These are phyloP conservation scores for Scylla paramamosain DNA, from an alignment of 1,140 invertebrate genomes.

Conservation along the genomic window DNA sequence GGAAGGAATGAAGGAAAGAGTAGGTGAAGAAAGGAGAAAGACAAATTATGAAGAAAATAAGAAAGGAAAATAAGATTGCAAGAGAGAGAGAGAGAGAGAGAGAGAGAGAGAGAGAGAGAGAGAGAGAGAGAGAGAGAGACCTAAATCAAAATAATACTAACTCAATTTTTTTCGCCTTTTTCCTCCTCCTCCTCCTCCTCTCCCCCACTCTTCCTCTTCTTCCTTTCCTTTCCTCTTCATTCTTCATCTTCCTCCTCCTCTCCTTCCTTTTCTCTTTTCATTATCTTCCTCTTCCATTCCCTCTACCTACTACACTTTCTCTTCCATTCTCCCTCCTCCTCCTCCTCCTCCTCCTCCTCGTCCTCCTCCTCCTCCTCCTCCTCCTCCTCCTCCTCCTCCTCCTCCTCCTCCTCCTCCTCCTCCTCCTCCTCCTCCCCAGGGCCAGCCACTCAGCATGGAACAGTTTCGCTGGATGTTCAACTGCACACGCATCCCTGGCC, in stretches of 20 bases:
- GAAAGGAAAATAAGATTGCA: background rate
- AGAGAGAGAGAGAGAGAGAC: conserved; percentile 45
- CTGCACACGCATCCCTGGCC: conserved; percentile 95
- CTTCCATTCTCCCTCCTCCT: too few relatives aligned
- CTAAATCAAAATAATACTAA: background rate
- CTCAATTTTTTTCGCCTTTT: background rate
- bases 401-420: background rate
- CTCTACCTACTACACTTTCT: too few relatives aligned
- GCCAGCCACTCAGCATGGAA: conserved; percentile 69
- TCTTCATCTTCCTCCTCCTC: too few relatives aligned
- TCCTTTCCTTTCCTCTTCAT: too few relatives aligned
- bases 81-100: conserved; percentile 49
- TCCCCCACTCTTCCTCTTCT: too few relatives aligned
- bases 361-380: conserved; percentile 15
- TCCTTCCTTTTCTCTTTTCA: too few relatives aligned
- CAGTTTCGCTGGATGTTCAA: conserved; percentile 99
- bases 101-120: background rate
- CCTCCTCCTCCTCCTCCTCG: background rate
- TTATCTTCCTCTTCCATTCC: too few relatives aligned
- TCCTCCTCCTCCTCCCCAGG: conserved; percentile 38
- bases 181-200: background rate
- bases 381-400: background rate
- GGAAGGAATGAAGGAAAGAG: too few relatives aligned
- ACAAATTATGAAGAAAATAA: background rate
- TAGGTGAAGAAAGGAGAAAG: too few relatives aligned